Percentiles rank a stretch among this genome's conserved stretches.
These are phyloP conservation scores for Drosophila bifasciata DNA, from an alignment of 1,140 invertebrate species.

Conservation along the genomic window DNA sequence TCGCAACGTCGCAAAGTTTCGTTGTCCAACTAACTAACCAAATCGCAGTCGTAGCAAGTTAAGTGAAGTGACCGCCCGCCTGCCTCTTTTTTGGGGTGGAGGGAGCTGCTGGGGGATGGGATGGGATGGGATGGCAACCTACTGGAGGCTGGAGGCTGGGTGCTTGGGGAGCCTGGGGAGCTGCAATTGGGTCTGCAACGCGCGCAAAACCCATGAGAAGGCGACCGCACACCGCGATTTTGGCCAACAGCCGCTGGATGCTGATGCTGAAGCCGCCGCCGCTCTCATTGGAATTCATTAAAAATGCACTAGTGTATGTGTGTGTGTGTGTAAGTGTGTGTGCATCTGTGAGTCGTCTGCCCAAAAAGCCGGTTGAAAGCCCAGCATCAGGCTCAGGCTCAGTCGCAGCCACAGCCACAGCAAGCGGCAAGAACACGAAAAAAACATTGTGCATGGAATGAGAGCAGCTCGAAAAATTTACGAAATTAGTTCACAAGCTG, in stretches of 20 bases:
- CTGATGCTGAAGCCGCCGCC: conserved; percentile 32
- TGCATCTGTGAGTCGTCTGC: conserved; percentile 62
- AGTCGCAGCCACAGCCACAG: conserved; percentile 26
- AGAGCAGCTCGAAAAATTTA: conserved; percentile 83
- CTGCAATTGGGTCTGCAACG: conserved; percentile 53
- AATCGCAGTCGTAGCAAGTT: conserved; percentile 71
- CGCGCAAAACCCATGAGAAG: conserved; percentile 46
- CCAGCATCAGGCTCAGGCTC: conserved; percentile 8
- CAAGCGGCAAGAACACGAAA: conserved; percentile 25
- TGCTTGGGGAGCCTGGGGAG: conserved; percentile 29
- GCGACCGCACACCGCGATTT: conserved; percentile 81
- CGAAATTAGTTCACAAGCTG: conserved; percentile 83
- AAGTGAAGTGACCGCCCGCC: conserved; percentile 71
- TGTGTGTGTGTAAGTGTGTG: conserved; percentile 40
- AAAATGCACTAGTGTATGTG: conserved; percentile 70
- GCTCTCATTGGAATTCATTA: conserved; percentile 83
- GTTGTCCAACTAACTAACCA: conserved; percentile 74
- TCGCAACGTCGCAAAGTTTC: conserved; percentile 21
- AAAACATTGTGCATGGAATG: conserved; percentile 74
- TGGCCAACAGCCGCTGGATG: conserved; percentile 51
- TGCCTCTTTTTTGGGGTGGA: conserved; percentile 61
- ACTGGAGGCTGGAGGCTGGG: conserved; percentile 7
- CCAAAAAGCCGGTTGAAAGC: conserved; percentile 75
- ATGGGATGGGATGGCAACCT: not conserved
- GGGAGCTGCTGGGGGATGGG: conserved; percentile 26